These are phyloP conservation scores for Novumbra hubbsi DNA, from an alignment of 2,797 vertebrate species.

Conservation along the genomic window DNA sequence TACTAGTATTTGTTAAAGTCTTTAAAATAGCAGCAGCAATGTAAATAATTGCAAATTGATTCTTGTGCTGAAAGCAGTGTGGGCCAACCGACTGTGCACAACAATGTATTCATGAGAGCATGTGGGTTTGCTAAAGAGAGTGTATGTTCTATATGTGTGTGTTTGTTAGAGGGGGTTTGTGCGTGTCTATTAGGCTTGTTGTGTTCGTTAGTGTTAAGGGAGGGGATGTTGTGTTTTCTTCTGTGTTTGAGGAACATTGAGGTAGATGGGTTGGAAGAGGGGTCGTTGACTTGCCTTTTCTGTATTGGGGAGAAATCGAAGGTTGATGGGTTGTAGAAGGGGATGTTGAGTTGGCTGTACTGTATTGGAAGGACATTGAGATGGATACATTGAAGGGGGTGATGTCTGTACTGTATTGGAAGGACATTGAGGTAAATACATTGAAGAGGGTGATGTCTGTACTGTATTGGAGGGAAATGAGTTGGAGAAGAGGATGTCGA, in stretches of 20 bases:
- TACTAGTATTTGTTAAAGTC: not conserved
- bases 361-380: not conserved
- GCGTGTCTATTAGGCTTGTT: too few species aligned
- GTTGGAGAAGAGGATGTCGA: too few species aligned
- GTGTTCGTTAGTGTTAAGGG: conserved; percentile 1
- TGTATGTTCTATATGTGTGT: too few species aligned
- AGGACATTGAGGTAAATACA: not conserved
- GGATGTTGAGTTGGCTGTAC: not conserved
- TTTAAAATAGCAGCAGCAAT: not conserved
- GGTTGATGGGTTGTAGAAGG: not conserved
- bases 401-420: not conserved
- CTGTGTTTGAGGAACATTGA: not conserved
- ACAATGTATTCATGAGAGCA: not conserved
- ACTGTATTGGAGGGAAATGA: too few species aligned
- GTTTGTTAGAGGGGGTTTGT: too few species aligned
- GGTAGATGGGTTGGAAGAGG: not conserved
- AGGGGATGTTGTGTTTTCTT: not conserved
- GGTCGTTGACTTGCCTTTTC: not conserved
- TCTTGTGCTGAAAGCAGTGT: not conserved
- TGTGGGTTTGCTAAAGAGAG: conserved; percentile 4
- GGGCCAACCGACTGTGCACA: not conserved
- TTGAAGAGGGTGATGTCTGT: not conserved
- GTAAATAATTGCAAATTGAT: not conserved
- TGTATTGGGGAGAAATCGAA: not conserved
- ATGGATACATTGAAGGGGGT: not conserved